phyloP scores from a whole-genome alignment of 2,888 invertebrate species.

The Cosmia pyralina region DNA sequence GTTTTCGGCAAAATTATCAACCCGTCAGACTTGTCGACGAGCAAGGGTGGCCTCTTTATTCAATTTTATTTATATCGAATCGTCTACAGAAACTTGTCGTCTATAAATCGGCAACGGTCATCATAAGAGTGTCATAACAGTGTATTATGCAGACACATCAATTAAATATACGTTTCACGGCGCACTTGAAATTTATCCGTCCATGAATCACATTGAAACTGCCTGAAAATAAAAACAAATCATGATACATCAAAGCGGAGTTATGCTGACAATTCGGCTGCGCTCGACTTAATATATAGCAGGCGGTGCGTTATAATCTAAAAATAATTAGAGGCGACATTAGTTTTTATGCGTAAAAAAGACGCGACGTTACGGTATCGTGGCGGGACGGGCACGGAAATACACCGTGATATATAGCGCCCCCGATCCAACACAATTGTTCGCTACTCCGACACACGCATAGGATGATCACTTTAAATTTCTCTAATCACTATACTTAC shows the following conservation, averaged over 20 bases:
- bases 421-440: constrained; percentile 82
- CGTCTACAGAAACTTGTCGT: constrained; percentile 54
- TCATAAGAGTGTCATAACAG: constrained; percentile 83
- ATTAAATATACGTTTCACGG: constrained; percentile 85
- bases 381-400: constrained; percentile 84
- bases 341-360: constrained; percentile 90
- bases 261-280: constrained; percentile 90
- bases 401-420: constrained; percentile 86
- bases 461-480: constrained; percentile 76
- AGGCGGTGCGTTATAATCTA: constrained; percentile 89
- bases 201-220: constrained; percentile 87
- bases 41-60: constrained; percentile 66
- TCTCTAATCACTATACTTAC: constrained; percentile 9
- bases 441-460: constrained; percentile 74
- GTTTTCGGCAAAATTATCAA: constrained; percentile 83
- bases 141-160: constrained; percentile 82
- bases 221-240: constrained; percentile 89
- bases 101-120: constrained; percentile 69
- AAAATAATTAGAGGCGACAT: constrained; percentile 90
- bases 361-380: constrained; percentile 81
- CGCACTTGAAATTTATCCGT: constrained; percentile 86
- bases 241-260: constrained; percentile 89
- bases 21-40: constrained; percentile 73
- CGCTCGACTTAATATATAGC: constrained; percentile 88
- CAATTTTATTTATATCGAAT: constrained; percentile 62